phyloP scores from a whole-genome alignment of 1,140 invertebrate species.

The Zaprionus vittiger region DNA sequence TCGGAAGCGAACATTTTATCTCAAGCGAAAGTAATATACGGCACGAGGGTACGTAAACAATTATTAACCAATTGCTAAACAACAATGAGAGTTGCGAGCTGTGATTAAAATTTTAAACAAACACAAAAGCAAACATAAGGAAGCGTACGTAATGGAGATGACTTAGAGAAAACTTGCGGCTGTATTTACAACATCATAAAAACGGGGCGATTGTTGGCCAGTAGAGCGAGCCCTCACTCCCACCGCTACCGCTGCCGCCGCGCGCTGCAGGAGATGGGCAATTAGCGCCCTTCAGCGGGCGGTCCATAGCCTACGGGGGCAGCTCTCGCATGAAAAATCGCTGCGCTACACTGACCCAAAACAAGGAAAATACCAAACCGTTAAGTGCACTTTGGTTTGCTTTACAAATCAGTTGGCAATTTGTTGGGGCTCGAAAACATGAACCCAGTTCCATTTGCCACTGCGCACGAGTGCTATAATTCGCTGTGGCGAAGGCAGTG shows the following conservation, averaged over 20 bases:
- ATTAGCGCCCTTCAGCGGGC: conserved; percentile 46
- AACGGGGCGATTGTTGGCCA: conserved; percentile 21
- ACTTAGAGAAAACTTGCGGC: conserved; percentile 34
- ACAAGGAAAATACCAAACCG: conserved; percentile 55
- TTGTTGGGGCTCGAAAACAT: conserved; percentile 46
- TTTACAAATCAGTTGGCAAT: conserved; percentile 60
- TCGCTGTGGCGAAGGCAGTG: background rate
- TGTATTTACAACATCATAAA: conserved; percentile 36
- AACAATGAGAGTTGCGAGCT: conserved; percentile 48
- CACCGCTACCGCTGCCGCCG: background rate
- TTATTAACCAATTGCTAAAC: conserved; percentile 44
- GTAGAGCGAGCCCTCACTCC: conserved; percentile 19
- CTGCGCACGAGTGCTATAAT: conserved; percentile 39
- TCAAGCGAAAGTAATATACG: background rate
- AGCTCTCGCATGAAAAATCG: conserved; percentile 60
- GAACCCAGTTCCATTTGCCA: conserved; percentile 49
- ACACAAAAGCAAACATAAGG: conserved; percentile 32
- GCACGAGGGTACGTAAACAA: conserved; percentile 23
- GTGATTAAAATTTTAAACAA: conserved; percentile 57
- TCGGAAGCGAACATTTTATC: background rate
- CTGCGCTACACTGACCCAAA: conserved; percentile 50
- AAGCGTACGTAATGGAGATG: conserved; percentile 44
- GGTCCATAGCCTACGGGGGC: conserved; percentile 33
- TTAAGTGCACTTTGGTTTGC: conserved; percentile 52
- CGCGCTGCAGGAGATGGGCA: conserved; percentile 18